phyloP scores from a whole-genome alignment of 1,140 invertebrate species.

The Hestina assimilis region DNA sequence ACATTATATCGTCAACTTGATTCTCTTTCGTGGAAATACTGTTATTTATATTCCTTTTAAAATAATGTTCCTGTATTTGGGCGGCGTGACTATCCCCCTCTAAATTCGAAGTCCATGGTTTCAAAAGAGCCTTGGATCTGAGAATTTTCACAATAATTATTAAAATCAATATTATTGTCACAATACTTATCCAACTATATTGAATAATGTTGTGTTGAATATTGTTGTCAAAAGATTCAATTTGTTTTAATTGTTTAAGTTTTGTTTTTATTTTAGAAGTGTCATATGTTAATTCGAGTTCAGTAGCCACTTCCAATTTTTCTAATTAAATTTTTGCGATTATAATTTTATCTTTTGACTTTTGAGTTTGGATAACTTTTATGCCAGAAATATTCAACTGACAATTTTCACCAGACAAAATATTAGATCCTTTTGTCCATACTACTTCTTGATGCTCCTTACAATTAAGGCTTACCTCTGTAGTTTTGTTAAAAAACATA shows the following conservation, averaged over 20 bases:
- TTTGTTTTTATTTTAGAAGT: conserved; percentile 2
- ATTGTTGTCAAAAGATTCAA: background rate
- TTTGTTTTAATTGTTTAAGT: conserved; percentile 12
- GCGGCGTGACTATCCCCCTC: conserved; percentile 7
- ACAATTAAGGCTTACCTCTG: background rate
- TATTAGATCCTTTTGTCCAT: background rate
- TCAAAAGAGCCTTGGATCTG: conserved; percentile 2
- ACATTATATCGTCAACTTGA: too few relatives aligned
- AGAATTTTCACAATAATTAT: background rate
- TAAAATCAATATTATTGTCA: background rate
- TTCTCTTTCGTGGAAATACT: too few relatives aligned
- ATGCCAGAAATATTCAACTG: too few relatives aligned
- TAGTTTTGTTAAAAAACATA: conserved; percentile 13
- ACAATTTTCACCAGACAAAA: too few relatives aligned
- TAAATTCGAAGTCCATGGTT: conserved; percentile 14
- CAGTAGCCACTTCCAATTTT: background rate
- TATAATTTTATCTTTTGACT: too few relatives aligned
- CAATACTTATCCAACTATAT: too few relatives aligned
- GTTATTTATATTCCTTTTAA: too few relatives aligned
- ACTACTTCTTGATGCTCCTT: background rate
- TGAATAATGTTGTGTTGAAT: too few relatives aligned
- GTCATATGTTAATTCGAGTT: conserved; percentile 10
- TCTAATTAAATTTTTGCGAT: background rate
- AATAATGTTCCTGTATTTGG: too few relatives aligned
- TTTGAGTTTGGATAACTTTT: too few relatives aligned